Evolutionary conservation across 2,797 vertebrate species (phyloP).

Genomic region (Calcarius lapponicus): DNA sequence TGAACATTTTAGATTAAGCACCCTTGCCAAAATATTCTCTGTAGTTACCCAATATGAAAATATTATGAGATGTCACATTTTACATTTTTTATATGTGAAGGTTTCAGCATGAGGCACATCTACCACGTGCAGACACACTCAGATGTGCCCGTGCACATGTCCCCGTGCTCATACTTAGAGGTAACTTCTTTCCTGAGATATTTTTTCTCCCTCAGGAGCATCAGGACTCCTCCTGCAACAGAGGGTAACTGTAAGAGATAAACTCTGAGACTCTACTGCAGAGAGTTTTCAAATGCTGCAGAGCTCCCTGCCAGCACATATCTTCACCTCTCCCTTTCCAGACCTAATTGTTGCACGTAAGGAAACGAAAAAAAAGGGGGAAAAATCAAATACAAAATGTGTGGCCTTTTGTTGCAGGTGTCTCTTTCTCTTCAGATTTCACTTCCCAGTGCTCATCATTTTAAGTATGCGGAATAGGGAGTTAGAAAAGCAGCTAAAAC

Average conservation of each 20-base stretch:
- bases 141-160: neutral
- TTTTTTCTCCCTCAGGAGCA: slow-evolving; percentile 40
- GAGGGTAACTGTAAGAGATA: slow-evolving; percentile 34
- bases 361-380: no score
- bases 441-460: neutral
- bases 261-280: slow-evolving; percentile 10
- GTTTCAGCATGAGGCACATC: slow-evolving; percentile 8
- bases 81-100: slow-evolving; percentile 64
- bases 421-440: neutral
- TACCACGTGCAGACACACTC: accelerated
- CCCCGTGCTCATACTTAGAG: neutral
- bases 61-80: slow-evolving; percentile 76
- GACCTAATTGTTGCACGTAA: neutral
- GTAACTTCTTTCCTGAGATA: slow-evolving; percentile 37
- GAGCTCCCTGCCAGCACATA: neutral
- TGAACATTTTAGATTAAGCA: slow-evolving; percentile 86
- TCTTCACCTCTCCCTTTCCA: neutral
- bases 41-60: slow-evolving; percentile 83
- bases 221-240: neutral
- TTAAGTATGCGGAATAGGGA: neutral
- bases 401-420: neutral
- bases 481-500: neutral
- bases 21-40: slow-evolving; percentile 84
- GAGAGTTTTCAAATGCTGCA: neutral
- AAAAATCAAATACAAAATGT: neutral